Conservation (phyloP, 2,888 invertebrate genomes). For the Synanthedon vespiformis region DNA sequence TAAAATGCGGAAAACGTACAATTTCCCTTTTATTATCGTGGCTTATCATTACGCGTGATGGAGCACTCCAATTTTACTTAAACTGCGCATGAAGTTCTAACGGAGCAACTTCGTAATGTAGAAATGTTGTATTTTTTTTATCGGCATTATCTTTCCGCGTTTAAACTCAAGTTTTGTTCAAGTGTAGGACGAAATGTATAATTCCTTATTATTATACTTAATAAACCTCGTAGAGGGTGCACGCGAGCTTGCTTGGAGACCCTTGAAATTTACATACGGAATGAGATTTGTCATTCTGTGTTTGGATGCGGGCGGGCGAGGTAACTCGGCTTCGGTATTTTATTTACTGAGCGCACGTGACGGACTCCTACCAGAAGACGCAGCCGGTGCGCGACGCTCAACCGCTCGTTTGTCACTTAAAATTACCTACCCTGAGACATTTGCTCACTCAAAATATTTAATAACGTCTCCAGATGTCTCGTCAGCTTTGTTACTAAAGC, state of each 20-base stretch:
- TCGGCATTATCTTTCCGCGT: neutral
- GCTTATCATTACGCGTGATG: slow-evolving; percentile 27
- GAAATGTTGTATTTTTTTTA: slow-evolving; percentile 8
- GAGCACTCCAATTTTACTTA: slow-evolving; percentile 24
- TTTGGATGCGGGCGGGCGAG: slow-evolving; percentile 21
- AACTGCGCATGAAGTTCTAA: slow-evolving; percentile 29
- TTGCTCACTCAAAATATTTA: slow-evolving; percentile 33
- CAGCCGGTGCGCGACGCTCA: slow-evolving; percentile 42
- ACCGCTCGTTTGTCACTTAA: slow-evolving; percentile 53
- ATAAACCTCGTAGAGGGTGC: slow-evolving; percentile 26
- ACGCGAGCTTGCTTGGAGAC: slow-evolving; percentile 21
- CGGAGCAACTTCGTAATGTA: slow-evolving; percentile 10
- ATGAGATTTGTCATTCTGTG: slow-evolving; percentile 47
- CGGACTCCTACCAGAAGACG: slow-evolving; percentile 24
- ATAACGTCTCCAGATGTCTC: slow-evolving; percentile 15
- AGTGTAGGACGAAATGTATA: slow-evolving; percentile 12
- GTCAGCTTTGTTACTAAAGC: neutral
- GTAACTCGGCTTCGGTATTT: slow-evolving; percentile 25
- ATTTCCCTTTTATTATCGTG: slow-evolving; percentile 25
- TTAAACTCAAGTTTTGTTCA: slow-evolving; percentile 9
- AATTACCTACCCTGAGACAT: slow-evolving; percentile 32
- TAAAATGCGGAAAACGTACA: slow-evolving; percentile 31
- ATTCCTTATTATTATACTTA: slow-evolving; percentile 14
- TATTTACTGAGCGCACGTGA: slow-evolving; percentile 52
- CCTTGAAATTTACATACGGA: slow-evolving; percentile 45